A percentile compares a stretch with the other conserved stretches of the same genome.
Conservation (phyloP, 2,797 vertebrate species). For the Luscinia megarhynchos region DNA sequence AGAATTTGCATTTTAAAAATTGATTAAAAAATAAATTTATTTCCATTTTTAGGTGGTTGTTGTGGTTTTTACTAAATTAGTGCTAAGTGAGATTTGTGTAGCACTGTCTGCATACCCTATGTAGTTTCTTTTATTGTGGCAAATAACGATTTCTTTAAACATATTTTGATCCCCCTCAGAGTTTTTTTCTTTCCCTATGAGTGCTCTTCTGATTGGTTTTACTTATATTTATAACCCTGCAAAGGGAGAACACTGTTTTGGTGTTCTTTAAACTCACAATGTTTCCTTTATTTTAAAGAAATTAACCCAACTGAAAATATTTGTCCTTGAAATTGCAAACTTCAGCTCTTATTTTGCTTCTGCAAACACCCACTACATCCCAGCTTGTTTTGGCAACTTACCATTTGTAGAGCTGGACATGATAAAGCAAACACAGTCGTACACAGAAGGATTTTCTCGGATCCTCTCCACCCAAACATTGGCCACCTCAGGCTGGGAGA, state of each 20-base stretch:
- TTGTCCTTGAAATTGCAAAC: neutral
- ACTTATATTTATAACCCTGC: neutral
- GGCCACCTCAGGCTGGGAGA: constrained; percentile 89
- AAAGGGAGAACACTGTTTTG: neutral
- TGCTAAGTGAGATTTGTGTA: neutral
- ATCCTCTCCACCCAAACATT: constrained; percentile 90
- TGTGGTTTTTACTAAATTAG: neutral
- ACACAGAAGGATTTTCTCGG: constrained; percentile 79
- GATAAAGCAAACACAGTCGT: constrained; percentile 90
- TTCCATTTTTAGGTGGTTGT: neutral
- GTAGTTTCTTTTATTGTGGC: neutral
- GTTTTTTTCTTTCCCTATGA: neutral
- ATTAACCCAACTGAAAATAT: neutral
- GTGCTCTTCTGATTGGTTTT: neutral
- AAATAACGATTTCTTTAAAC: neutral
- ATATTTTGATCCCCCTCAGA: neutral
- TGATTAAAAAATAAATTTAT: neutral
- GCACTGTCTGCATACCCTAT: too few species aligned
- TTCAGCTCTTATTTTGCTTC: neutral
- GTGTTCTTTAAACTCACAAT: neutral
- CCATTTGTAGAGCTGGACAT: constrained; percentile 96
- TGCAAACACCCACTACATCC: neutral
- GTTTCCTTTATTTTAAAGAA: neutral
- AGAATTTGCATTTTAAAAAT: neutral
- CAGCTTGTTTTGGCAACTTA: constrained; percentile 58